Base-by-base conservation (phyloP, 2,113 vertebrate species). In the Lontra canadensis region DNA sequence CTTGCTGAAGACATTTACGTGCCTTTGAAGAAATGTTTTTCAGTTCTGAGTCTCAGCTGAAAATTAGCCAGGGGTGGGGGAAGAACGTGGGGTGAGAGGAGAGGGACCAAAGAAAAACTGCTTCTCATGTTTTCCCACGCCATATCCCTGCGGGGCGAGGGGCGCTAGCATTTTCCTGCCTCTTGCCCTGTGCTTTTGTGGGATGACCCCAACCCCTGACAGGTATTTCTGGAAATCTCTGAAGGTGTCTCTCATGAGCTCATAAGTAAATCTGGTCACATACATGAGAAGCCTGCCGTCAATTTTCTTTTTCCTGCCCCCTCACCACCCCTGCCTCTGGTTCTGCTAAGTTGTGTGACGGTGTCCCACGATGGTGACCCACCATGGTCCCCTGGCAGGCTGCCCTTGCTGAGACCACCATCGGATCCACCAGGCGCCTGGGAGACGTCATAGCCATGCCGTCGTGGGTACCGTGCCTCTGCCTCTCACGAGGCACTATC, bases 11-110 rank as follows among this genome's bases (percentile, higher is more conserved):
- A 98, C 98, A 98, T 97, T 98, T 97, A 97, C 97, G 96, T 96
- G 98, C 98, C 97, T 98, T 98, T 98, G 98, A 98, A 99, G 98
- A 98, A 97, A 96, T 97, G 95, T 97, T 97, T 98, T 98, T 97
- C 97, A 95, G 97, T 97, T 98, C 96, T 93, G 95, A 94, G 96
- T 98, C 97, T 98, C 97, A 7, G 97, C 82, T 96, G 97, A 96
- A 97, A 97, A 97, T 65, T 44, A n/a, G 61, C 74, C 96, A 67
- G 97, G 92, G 96, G 65, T 96, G 82, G 96, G 95, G 95, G 29
- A 97, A 87, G 85, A 94, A 49, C 49, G n/a, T 57, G 42, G 29
- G 63, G 49, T 61, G 39, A 88, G 55, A 34, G 13, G 71, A 91
- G 76, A 88, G 34, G 20, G 14, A 57, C 34, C 67, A 71, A 57